A percentile compares a stretch with the other conserved stretches of the same genome.
Evolutionary conservation across 2,888 invertebrate species (phyloP).

Genomic region (Caenorhabditis virilis): DNA sequence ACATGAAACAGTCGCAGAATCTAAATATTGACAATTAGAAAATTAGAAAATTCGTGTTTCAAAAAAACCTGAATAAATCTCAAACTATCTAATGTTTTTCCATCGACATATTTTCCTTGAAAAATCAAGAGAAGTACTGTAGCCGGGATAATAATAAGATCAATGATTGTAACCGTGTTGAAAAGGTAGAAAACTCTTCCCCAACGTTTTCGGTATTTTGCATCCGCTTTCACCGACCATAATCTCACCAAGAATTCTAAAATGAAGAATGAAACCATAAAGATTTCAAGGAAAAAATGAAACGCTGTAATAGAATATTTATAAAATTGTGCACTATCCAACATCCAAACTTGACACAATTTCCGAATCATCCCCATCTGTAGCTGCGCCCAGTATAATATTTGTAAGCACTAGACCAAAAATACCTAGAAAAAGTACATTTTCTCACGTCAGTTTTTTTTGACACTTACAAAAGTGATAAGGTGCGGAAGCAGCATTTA

Average conservation of each 20-base stretch:
- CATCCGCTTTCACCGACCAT: slow-evolving; percentile 61
- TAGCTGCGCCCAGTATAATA: slow-evolving; percentile 46
- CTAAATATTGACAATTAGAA: slow-evolving; percentile 28
- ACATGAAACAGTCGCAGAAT: slow-evolving; percentile 63
- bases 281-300: slow-evolving; percentile 48
- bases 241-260: slow-evolving; percentile 55
- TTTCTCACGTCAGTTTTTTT: no score
- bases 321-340: no score
- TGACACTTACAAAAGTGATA: slow-evolving; percentile 56
- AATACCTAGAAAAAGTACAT: slow-evolving; percentile 25
- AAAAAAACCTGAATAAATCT: slow-evolving; percentile 45
- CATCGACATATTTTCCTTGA: slow-evolving; percentile 37
- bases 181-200: slow-evolving; percentile 49
- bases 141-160: slow-evolving; percentile 54
- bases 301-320: slow-evolving; percentile 21
- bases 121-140: slow-evolving; percentile 52
- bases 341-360: no score
- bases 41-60: neutral
- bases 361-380: slow-evolving; percentile 29
- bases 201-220: slow-evolving; percentile 49
- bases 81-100: slow-evolving; percentile 36
- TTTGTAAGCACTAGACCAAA: slow-evolving; percentile 40
- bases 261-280: slow-evolving; percentile 55
- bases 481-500: slow-evolving; percentile 40
- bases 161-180: slow-evolving; percentile 51